Conservation (phyloP, 2,888 invertebrate species). For the Ischnus inquisitorius region DNA sequence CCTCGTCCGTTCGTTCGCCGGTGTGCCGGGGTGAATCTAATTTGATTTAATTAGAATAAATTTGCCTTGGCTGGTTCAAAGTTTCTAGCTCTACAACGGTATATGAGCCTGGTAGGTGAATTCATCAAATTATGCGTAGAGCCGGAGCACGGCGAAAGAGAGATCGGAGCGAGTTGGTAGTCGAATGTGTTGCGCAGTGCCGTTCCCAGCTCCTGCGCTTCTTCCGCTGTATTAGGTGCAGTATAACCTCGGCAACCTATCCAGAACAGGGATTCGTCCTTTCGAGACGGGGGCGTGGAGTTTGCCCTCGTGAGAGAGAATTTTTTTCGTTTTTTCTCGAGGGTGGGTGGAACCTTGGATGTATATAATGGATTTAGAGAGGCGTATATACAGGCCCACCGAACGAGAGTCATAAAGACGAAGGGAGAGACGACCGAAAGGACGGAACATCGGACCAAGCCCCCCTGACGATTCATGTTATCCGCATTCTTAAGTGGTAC, state of each 20-base stretch:
- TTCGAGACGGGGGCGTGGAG: conserved; percentile 15
- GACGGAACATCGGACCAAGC: conserved; percentile 18
- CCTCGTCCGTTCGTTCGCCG: conserved; percentile 38
- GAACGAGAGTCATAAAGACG: conserved; percentile 1
- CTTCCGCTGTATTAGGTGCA: conserved; percentile 43
- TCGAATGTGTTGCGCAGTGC: conserved; percentile 19
- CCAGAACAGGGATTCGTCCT: neutral
- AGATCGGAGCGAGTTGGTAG: conserved; percentile 27
- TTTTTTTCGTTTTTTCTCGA: conserved; percentile 33
- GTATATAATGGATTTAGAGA: neutral
- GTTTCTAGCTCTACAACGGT: conserved; percentile 78
- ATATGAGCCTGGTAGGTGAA: conserved; percentile 83
- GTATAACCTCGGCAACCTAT: conserved; percentile 19
- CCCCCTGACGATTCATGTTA: conserved; percentile 72
- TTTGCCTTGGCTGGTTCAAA: conserved; percentile 80
- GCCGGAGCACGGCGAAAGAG: conserved; percentile 59
- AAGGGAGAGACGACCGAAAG: neutral
- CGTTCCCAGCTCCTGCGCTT: conserved; percentile 13
- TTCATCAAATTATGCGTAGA: conserved; percentile 83
- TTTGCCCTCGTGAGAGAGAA: conserved; percentile 48
- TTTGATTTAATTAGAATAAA: conserved; percentile 84
- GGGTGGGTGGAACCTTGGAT: conserved; percentile 52
- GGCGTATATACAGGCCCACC: neutral
- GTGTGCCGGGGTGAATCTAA: conserved; percentile 79
- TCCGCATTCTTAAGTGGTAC: conserved; percentile 77